phyloP scores from a whole-genome alignment of 2,888 invertebrate species.

The Phlogophora meticulosa region DNA sequence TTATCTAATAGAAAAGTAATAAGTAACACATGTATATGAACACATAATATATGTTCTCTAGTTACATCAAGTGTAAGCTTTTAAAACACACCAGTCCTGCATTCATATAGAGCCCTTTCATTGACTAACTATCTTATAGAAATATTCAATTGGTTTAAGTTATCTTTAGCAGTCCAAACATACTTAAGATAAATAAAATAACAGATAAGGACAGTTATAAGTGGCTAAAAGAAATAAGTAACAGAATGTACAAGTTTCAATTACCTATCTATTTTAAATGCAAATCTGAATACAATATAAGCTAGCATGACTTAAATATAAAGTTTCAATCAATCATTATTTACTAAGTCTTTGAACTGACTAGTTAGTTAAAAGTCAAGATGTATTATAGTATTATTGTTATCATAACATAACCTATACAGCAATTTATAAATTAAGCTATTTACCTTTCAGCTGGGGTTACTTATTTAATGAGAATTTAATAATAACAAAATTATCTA shows the following conservation, averaged over 20 bases:
- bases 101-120: neutral
- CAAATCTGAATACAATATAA: neutral
- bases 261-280: neutral
- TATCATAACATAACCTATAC: slow-evolving; percentile 62
- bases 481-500: slow-evolving; percentile 29
- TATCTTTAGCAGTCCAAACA: slow-evolving; percentile 30
- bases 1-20: no score
- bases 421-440: slow-evolving; percentile 5
- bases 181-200: slow-evolving; percentile 45
- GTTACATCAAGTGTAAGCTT: no score
- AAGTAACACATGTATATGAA: no score
- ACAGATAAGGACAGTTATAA: slow-evolving; percentile 25
- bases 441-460: neutral
- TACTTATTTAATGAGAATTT: neutral
- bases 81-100: no score
- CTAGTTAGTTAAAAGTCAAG: neutral
- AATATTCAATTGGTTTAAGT: slow-evolving; percentile 39
- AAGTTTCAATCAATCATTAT: neutral
- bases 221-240: slow-evolving; percentile 9
- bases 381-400: slow-evolving; percentile 25
- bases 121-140: neutral
- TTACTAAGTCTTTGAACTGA: neutral
- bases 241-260: slow-evolving; percentile 23
- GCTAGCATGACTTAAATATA: neutral
- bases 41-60: no score